Evolutionary conservation across 2,113 vertebrate species (phyloP), one percentile per base, ranked within the genome.

Genomic region (Varanus komodoensis): DNA sequence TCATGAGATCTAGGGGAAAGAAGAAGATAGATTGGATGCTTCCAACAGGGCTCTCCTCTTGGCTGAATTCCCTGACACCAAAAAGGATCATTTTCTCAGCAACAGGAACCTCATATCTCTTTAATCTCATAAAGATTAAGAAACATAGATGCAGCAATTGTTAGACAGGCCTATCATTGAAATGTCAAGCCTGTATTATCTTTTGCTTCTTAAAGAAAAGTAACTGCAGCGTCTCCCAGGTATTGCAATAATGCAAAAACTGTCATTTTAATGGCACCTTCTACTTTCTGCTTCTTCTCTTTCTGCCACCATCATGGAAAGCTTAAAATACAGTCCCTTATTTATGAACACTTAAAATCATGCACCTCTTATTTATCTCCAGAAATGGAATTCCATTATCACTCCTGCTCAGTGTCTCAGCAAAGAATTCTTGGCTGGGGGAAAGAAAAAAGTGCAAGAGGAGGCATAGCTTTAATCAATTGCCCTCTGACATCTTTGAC

Each of bases 271-370:
- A 87, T 86, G 73, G 64, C 81, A 79, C 7, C 48, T 84, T 67
- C 27, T 82, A 50, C 27, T n/a, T 57, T 90, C 78, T 21, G 57
- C 17, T 8, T 29, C 19, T 8, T 29, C 21, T 32, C 21, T 21
- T 6, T 0, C 44, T 91, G 69, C 48, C 32, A 89, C 69, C n/a
- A 86, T 80, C 61, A 23, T 77, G 34, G 91, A n/a, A 73, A 89
- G 54, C 83, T 94, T 92, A 89, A 89, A 91, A 93, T 84, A 86
- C 86, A 94, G 29, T 83, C 64, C 75, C 78, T 88, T 94, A 94
- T 95, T 93, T 93, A 93, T 94, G 94, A 89, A 92, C 87, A 92
- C 86, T 94, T 94, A 92, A 91, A 94, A 73, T 92, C 78, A 86
- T 52, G 86, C 0, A 3, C 68, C 54, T 92, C 84, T 75, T 94